A percentile compares a stretch with the other conserved stretches of the same genome.
These are phyloP conservation scores for Penaeus monodon DNA, from an alignment of 2,888 invertebrate species.

Conservation along the genomic window DNA sequence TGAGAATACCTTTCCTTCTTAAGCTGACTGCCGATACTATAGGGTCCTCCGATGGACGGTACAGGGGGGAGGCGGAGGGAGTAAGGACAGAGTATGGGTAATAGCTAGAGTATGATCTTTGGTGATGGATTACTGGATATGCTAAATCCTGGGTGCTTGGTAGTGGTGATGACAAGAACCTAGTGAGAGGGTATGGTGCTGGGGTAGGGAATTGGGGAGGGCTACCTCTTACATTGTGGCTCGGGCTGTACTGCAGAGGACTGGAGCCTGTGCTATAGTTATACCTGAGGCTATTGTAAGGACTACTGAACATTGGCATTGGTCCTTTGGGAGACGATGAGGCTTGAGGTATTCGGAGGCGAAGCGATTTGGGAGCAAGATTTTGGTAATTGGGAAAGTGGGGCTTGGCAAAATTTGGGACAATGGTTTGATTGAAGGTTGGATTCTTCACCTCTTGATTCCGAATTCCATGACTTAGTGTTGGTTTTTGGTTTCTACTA, in stretches of 20 bases:
- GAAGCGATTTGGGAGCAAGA: constrained; percentile 19
- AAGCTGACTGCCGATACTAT: constrained; percentile 62
- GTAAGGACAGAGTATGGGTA: constrained; percentile 48
- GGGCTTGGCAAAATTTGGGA: constrained; percentile 66
- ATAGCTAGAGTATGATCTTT: constrained; percentile 57
- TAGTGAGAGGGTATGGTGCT: constrained; percentile 33
- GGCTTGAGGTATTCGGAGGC: constrained; percentile 48
- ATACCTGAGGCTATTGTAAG: constrained; percentile 34
- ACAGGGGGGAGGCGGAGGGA: constrained; percentile 63
- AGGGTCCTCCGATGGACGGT: constrained; percentile 65
- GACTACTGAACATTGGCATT: constrained; percentile 29
- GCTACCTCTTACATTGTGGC: constrained; percentile 16
- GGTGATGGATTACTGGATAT: constrained; percentile 38
- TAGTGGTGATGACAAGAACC: constrained; percentile 41
- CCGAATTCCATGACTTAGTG: constrained; percentile 19
- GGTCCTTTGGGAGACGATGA: constrained; percentile 57
- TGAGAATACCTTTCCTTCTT: constrained; percentile 62
- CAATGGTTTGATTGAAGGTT: constrained; percentile 66
- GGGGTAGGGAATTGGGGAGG: constrained; percentile 56
- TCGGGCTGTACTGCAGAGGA: constrained; percentile 23
- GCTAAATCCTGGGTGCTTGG: constrained; percentile 30
- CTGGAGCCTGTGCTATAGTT: constrained; percentile 14
- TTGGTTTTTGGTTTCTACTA: constrained; percentile 27
- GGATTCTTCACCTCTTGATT: constrained; percentile 64
- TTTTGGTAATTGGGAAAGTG: constrained; percentile 61